Evolutionary conservation across 2,888 invertebrate species (phyloP).

Genomic region (Escarpia spicata): DNA sequence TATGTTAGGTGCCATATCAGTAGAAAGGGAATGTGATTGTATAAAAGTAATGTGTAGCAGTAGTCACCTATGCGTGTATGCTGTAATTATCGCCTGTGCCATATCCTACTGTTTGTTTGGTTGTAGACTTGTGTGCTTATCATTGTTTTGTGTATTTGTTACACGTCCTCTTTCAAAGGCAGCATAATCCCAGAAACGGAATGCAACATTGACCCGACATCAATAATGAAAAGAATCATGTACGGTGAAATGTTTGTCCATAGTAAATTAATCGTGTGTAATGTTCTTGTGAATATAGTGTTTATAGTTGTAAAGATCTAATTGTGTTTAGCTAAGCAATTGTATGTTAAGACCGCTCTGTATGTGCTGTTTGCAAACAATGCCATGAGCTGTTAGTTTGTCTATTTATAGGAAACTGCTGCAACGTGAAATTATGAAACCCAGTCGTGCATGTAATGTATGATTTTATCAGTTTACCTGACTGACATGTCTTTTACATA

Average conservation of each 20-base stretch:
- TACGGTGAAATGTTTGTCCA: not conserved
- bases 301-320: not conserved
- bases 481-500: not conserved
- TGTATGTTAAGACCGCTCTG: not conserved
- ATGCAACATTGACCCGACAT: not conserved
- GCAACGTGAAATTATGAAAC: not conserved
- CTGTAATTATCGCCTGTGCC: not conserved
- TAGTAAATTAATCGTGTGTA: not conserved
- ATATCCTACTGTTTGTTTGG: not conserved
- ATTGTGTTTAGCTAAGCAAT: conserved; percentile 2
- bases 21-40: not conserved
- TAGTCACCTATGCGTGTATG: not conserved
- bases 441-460: not conserved
- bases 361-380: not conserved
- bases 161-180: not conserved
- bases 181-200: not conserved
- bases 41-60: not conserved
- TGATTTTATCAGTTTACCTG: conserved; percentile 1
- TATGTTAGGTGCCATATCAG: not conserved
- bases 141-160: not conserved
- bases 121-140: not conserved
- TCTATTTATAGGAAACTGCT: not conserved
- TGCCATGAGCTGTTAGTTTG: not conserved
- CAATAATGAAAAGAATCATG: not conserved
- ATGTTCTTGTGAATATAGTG: not conserved